These are phyloP conservation scores for Cirrhinus mrigala DNA, from an alignment of 2,797 vertebrate genomes.

Conservation along the genomic window DNA sequence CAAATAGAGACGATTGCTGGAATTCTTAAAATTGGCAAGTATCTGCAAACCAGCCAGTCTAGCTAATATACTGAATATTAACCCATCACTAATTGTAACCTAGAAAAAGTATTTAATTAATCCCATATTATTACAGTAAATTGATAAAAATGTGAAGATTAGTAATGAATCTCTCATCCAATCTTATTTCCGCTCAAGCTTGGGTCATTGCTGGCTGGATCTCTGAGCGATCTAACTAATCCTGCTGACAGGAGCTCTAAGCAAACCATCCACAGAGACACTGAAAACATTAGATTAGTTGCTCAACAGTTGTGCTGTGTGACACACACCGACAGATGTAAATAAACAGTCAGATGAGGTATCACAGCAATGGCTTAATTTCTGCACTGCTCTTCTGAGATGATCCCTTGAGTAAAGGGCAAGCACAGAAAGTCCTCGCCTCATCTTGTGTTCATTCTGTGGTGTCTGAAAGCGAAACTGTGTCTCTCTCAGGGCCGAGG, in stretches of 20 bases:
- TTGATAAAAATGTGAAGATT: neutral
- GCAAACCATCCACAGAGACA: conserved; percentile 62
- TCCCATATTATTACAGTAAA: neutral
- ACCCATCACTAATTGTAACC: neutral
- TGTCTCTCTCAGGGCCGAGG: conserved; percentile 72
- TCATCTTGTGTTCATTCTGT: neutral
- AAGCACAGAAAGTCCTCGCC: conserved; percentile 54
- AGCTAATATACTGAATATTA: neutral
- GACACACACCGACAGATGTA: conserved; percentile 40
- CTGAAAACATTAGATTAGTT: conserved; percentile 69
- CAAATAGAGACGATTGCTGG: neutral
- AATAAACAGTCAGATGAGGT: conserved; percentile 20
- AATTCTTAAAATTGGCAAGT: neutral
- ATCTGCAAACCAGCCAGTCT: neutral
- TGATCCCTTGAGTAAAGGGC: conserved; percentile 10
- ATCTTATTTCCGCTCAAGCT: neutral
- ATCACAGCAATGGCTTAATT: conserved; percentile 52
- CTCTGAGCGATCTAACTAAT: conserved; percentile 64
- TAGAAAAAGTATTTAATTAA: neutral
- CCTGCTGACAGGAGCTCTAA: conserved; percentile 69
- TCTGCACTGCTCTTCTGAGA: neutral
- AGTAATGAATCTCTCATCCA: neutral
- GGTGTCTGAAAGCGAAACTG: conserved; percentile 60
- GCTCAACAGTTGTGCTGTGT: conserved; percentile 61
- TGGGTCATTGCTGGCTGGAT: neutral